Evolutionary conservation across 2,797 vertebrate species (phyloP).

Genomic region (Parauchenoglanis ngamensis): DNA sequence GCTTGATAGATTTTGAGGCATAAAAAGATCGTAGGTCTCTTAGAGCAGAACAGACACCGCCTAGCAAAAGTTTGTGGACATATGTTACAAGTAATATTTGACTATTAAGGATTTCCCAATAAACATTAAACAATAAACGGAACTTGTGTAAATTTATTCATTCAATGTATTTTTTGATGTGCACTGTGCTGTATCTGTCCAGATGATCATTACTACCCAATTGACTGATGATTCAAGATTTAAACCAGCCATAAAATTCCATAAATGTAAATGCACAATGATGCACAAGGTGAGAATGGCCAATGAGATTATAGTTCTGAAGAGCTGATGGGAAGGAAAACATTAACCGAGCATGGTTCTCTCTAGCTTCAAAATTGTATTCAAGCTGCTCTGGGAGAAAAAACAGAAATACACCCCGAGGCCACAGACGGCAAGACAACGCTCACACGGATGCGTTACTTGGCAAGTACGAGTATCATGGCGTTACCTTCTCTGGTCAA

Average conservation of each 20-base stretch:
- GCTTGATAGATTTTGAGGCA: neutral
- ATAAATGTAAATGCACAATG: neutral
- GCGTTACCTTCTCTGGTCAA: slow-evolving; percentile 2
- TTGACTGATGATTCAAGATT: neutral
- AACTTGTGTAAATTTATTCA: too few species aligned
- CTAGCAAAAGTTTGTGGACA: neutral
- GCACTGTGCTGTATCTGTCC: neutral
- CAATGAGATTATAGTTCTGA: neutral
- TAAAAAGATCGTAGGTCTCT: slow-evolving; percentile 9
- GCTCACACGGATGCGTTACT: neutral
- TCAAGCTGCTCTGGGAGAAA: neutral
- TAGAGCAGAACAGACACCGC: neutral
- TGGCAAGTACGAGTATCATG: neutral
- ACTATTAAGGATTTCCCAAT: neutral
- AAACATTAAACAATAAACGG: neutral
- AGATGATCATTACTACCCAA: neutral
- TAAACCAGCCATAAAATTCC: neutral
- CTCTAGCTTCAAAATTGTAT: neutral
- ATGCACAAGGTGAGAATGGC: neutral
- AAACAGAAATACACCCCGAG: neutral
- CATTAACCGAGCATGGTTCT: neutral
- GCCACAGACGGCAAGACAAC: neutral
- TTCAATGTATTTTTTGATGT: neutral
- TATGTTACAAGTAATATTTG: neutral
- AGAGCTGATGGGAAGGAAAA: neutral